Evolutionary conservation across 2,888 invertebrate species (phyloP).

Genomic region (Lucinisca nassula): DNA sequence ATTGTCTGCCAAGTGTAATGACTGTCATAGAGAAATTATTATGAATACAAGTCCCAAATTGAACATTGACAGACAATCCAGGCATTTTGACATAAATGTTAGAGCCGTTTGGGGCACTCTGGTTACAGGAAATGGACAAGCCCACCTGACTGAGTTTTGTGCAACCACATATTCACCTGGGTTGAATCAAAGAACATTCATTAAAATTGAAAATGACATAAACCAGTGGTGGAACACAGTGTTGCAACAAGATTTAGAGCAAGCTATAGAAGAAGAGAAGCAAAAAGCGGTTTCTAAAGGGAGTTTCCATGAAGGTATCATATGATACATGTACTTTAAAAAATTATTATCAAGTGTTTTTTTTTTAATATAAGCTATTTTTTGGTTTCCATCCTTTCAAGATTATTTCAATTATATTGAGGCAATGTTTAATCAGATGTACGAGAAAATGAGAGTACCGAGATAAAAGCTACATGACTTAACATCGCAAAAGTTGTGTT

Average conservation of each 20-base stretch:
- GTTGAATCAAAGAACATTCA: not conserved
- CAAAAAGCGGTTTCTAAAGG: not conserved
- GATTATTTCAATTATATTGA: no score
- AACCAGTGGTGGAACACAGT: not conserved
- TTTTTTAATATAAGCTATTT: no score
- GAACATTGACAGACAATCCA: not conserved
- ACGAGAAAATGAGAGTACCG: no score
- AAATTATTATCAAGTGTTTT: no score
- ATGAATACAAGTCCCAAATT: slow-evolving; percentile 18
- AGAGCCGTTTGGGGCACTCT: no score
- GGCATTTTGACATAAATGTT: no score
- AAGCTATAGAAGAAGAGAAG: not conserved
- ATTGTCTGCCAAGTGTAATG: not conserved
- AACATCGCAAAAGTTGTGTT: no score
- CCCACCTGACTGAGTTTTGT: slow-evolving; percentile 8
- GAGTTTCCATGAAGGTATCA: no score
- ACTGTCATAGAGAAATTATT: not conserved
- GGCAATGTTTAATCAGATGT: no score
- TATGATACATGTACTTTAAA: not conserved
- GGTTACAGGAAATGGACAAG: not conserved
- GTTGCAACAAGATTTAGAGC: not conserved
- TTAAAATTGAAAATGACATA: not conserved
- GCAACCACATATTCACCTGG: slow-evolving; percentile 16
- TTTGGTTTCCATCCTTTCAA: no score
- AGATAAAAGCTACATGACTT: no score